These are phyloP conservation scores for Ommatoiulus sabulosus DNA, from an alignment of 2,888 invertebrate species.

Conservation along the genomic window DNA sequence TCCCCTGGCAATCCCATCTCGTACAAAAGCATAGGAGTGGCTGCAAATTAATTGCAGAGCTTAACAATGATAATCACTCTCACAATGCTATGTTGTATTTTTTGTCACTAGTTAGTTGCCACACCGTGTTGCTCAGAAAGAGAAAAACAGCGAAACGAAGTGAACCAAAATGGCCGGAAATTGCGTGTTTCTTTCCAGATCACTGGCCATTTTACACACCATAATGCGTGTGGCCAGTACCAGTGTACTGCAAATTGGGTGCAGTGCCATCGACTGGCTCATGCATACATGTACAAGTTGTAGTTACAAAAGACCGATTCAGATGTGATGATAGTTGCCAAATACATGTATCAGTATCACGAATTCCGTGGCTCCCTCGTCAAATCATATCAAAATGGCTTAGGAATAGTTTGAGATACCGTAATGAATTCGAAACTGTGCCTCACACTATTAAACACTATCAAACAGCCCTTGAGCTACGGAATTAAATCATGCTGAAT, in stretches of 20 bases:
- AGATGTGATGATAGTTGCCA: not conserved
- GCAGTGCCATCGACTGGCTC: not conserved
- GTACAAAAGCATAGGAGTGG: not conserved
- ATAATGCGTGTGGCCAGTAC: not conserved
- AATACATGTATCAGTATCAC: not conserved
- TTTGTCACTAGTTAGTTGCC: not conserved
- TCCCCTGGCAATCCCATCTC: not conserved
- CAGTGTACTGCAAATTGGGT: not conserved
- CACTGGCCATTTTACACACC: not conserved
- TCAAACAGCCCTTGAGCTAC: too few species aligned
- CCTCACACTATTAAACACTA: too few species aligned
- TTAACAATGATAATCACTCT: constrained; percentile 2
- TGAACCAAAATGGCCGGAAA: not conserved
- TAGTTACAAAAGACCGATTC: too few species aligned
- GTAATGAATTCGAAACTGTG: too few species aligned
- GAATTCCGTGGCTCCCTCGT: not conserved
- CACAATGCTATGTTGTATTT: not conserved
- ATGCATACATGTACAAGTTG: too few species aligned
- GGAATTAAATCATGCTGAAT: too few species aligned
- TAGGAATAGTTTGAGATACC: not conserved
- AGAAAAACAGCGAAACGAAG: not conserved
- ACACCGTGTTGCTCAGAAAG: not conserved
- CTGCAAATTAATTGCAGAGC: not conserved
- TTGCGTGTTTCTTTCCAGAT: not conserved
- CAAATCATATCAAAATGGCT: too few species aligned